Evolutionary conservation across 2,797 vertebrate genomes (phyloP), one percentile per base, ranked within the genome.

Genomic region (Myotis planiceps): DNA sequence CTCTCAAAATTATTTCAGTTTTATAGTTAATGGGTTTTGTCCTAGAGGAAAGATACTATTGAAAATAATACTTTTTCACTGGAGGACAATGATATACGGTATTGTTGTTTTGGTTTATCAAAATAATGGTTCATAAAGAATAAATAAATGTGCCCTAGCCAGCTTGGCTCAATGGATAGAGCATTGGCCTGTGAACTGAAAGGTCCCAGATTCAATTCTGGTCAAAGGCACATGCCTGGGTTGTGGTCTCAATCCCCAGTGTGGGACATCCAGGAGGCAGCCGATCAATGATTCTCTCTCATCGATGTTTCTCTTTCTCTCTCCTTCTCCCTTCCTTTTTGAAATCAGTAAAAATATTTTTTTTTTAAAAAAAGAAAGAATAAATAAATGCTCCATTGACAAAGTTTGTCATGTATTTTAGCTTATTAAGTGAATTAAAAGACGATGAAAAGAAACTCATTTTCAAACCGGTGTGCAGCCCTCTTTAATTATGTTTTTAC

Each of bases 341-440:
- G 27, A 60, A 60, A 29, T 29, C 27, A 60, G 29, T 60, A 60
- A 29, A 60, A 60, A 29, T 29, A 60, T 13, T 5, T 58, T 55
- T 13, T 13, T 60, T 55, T 25, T 27, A 27, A 1, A 60, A 27
- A 58, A 14, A 58, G 18, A 58, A 80, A 89, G 37, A 88, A 69
- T 85, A 94, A 65, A 25, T 88, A 90, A 80, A 60, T 85, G 18
- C 69, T 58, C 13, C 65, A 81, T 29, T 85, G 32, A 88, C 14
- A 94, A 93, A 55, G 25, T 71, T 87, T 39, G 2, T 49, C 55
- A 34, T 58, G 6, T 27, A 39, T 79, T 85, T 90, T 90, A 47
- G 19, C 47, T 76, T 94, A 83, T 76, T 82, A 69, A 88, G 51
- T 88, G 16, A 84, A 86, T 60, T 66, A 55, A 95, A 81, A 4